Conservation (phyloP, 2,113 vertebrate genomes). For the Cygnus atratus region DNA sequence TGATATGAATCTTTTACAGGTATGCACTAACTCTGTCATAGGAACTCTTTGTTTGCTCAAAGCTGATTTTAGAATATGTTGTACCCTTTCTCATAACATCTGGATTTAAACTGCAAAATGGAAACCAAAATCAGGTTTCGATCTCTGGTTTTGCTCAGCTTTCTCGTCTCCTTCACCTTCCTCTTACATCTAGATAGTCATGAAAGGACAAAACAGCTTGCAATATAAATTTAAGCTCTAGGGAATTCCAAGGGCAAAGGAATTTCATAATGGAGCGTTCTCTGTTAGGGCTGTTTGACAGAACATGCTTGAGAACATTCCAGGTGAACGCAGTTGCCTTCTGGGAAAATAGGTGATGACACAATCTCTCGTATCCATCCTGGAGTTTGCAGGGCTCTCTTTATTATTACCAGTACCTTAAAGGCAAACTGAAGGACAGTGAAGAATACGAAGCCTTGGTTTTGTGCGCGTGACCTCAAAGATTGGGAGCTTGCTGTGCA, state of each 20-base stretch:
- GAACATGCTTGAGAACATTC: constrained; percentile 53
- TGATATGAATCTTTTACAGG: constrained; percentile 80
- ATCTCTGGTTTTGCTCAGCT: not conserved
- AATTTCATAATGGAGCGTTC: constrained; percentile 41
- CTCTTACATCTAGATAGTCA: not conserved
- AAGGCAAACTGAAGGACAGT: not conserved
- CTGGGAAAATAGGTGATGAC: not conserved
- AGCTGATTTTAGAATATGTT: not conserved
- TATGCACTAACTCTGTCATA: not conserved
- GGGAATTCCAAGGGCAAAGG: constrained; percentile 43
- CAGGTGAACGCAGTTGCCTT: not conserved
- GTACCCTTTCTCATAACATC: not conserved
- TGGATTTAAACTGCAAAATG: not conserved
- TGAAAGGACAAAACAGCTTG: not conserved
- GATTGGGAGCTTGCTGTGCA: not conserved
- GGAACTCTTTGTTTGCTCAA: not conserved
- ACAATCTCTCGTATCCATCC: not conserved
- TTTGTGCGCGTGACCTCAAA: not conserved
- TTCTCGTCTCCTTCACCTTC: not conserved
- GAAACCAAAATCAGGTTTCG: not conserved
- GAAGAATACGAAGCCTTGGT: not conserved
- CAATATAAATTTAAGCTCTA: constrained; percentile 19
- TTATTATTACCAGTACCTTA: not conserved
- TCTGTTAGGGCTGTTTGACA: constrained; percentile 22
- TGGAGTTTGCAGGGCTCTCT: not conserved